A percentile compares a stretch with the other conserved stretches of the same genome.
These are phyloP conservation scores for Colistium nudipinnis DNA, from an alignment of 2,113 vertebrate genomes.

Conservation along the genomic window DNA sequence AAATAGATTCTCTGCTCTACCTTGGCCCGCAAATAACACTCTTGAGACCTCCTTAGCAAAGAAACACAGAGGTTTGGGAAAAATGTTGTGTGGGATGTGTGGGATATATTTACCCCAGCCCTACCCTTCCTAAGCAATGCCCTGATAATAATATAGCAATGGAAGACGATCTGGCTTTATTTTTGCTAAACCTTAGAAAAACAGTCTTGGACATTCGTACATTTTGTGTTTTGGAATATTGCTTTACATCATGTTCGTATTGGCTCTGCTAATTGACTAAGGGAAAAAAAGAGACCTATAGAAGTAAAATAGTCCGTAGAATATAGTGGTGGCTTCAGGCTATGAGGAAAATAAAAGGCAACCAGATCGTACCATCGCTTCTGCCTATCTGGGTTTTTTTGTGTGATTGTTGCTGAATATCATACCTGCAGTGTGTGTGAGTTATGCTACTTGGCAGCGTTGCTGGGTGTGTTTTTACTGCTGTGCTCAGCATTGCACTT, in stretches of 20 bases:
- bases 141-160: background rate
- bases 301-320: slow-evolving; percentile 29
- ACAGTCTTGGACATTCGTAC: no score
- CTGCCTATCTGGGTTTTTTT: slow-evolving; percentile 23
- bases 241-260: slow-evolving; percentile 25
- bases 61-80: background rate
- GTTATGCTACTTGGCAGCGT: slow-evolving; percentile 36
- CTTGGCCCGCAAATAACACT: background rate
- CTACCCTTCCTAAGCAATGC: background rate
- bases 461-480: slow-evolving; percentile 35
- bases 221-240: slow-evolving; percentile 7
- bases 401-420: slow-evolving; percentile 20
- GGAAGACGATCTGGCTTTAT: background rate
- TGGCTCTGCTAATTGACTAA: slow-evolving; percentile 11
- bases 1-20: slow-evolving; percentile 47
- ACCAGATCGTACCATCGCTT: background rate
- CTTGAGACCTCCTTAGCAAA: background rate
- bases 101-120: slow-evolving; percentile 2
- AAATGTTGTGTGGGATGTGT: slow-evolving; percentile 1
- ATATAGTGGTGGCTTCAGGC: background rate
- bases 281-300: background rate
- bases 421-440: slow-evolving; percentile 31
- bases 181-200: background rate
- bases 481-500: slow-evolving; percentile 38
- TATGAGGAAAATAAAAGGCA: slow-evolving; percentile 3